Conservation (phyloP, 2,888 invertebrate genomes). For the Synanthedon andrenaeformis region DNA sequence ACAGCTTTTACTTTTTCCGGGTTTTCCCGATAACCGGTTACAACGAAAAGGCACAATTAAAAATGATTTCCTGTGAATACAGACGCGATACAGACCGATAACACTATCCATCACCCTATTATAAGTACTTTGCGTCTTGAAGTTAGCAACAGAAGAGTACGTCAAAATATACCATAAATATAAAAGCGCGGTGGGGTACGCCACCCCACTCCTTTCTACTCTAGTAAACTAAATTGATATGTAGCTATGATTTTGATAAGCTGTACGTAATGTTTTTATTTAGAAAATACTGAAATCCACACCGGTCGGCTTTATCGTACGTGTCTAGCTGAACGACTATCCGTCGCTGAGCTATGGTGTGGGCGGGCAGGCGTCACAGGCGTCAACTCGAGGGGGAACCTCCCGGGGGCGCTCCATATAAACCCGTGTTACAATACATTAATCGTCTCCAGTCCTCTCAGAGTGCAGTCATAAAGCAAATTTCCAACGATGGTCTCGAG, state of each 20-base stretch:
- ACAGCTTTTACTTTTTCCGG: conserved; percentile 11
- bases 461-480: conserved; percentile 35
- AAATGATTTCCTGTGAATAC: conserved; percentile 51
- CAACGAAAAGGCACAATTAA: conserved; percentile 43
- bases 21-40: conserved; percentile 38
- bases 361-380: conserved; percentile 9
- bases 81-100: too few relatives aligned
- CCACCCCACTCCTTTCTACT: conserved; percentile 15
- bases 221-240: neutral
- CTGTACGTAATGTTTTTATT: neutral
- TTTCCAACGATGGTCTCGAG: conserved; percentile 31
- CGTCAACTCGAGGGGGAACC: conserved; percentile 24
- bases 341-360: conserved; percentile 26
- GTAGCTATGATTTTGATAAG: neutral
- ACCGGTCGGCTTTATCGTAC: conserved; percentile 29
- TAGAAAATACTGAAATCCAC: conserved; percentile 26
- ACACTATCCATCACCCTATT: conserved; percentile 69
- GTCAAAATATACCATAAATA: conserved; percentile 70
- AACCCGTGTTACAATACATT: conserved; percentile 52
- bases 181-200: conserved; percentile 48
- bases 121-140: conserved; percentile 46
- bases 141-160: conserved; percentile 58
- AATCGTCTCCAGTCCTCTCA: conserved; percentile 45
- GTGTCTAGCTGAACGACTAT: conserved; percentile 26
- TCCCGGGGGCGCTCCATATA: conserved; percentile 29